Evolutionary conservation across 2,797 vertebrate species (phyloP), one percentile per base, ranked within the genome.

Genomic region (Tragelaphus oryx): DNA sequence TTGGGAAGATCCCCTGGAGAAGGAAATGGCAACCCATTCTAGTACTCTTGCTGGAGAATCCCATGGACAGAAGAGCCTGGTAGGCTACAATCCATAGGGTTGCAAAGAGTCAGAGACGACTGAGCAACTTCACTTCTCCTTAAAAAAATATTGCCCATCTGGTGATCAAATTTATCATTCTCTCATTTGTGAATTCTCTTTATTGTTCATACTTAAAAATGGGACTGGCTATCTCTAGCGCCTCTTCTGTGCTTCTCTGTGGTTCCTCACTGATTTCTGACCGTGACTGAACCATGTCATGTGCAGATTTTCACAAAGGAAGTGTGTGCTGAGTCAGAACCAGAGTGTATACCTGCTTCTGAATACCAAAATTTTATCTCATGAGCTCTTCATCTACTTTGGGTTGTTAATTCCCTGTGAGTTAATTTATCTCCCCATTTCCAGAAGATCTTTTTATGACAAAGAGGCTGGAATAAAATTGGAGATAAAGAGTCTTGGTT

Each of bases 381-480:
- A 88, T 11, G 14, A 81, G 44, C 30, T 90, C 59, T 94, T 86
- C 24, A 22, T 68, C 93, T 94, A 20, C 37, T n/a, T 83, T 87
- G 76, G 17, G 9, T 89, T 96, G 48, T 93, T 88, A 90, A 86
- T 89, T 82, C 18, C 10, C 14, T 52, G 28, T 89, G 65, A 71
- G 8, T 92, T n/a, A 83, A 50, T 86, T 79, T 79, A 93, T 75
- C 37, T n/a, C 3, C 57, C 13, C 20, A n/a, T 48, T 95, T 89
- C 13, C 60, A 89, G 65, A 89, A 89, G 30, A 86, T 48, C 4
- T 37, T 85, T 95, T 71, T 52, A 46, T 37, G 74, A 90, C 8
- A 79, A 94, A 82, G 65, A 55, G 94, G 8, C 37, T 91, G 13
- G 81, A 81, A 92, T 50, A 83, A 88, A 89, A 86, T 10, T 55